phyloP scores from a whole-genome alignment of 2,888 invertebrate genomes.

The Phymatocera aterrima region DNA sequence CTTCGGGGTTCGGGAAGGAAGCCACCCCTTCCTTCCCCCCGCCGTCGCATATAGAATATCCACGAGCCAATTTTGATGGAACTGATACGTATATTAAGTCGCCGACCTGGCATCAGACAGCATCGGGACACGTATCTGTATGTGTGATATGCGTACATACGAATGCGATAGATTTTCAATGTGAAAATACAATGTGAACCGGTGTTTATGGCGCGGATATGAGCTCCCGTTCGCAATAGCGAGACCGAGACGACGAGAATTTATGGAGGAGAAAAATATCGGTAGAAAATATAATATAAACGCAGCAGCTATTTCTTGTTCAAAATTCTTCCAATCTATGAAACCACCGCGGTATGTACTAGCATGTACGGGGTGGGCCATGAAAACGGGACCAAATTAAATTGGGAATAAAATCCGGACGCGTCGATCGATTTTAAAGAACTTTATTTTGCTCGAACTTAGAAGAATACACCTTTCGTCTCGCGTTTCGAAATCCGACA shows the following conservation, averaged over 20 bases:
- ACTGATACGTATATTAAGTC: conserved; percentile 23
- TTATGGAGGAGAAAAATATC: not conserved
- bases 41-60: not conserved
- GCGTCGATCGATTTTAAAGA: too few relatives aligned
- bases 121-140: not conserved
- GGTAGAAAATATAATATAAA: not conserved
- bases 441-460: too few relatives aligned
- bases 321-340: not conserved
- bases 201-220: not conserved
- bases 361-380: too few relatives aligned
- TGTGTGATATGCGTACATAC: too few relatives aligned
- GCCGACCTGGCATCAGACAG: not conserved
- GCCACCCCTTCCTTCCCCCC: not conserved
- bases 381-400: too few relatives aligned
- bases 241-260: not conserved
- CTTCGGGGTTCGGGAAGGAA: not conserved
- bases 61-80: conserved; percentile 25
- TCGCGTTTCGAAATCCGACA: too few relatives aligned
- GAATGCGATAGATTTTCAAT: conserved; percentile 6
- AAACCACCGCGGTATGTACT: too few relatives aligned
- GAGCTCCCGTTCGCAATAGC: not conserved
- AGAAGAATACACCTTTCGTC: not conserved
- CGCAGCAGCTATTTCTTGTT: not conserved
- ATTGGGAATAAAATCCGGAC: too few relatives aligned
- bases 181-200: not conserved